phyloP scores from a whole-genome alignment of 64 coral and sea anemone species.

The Acropora yongei region DNA sequence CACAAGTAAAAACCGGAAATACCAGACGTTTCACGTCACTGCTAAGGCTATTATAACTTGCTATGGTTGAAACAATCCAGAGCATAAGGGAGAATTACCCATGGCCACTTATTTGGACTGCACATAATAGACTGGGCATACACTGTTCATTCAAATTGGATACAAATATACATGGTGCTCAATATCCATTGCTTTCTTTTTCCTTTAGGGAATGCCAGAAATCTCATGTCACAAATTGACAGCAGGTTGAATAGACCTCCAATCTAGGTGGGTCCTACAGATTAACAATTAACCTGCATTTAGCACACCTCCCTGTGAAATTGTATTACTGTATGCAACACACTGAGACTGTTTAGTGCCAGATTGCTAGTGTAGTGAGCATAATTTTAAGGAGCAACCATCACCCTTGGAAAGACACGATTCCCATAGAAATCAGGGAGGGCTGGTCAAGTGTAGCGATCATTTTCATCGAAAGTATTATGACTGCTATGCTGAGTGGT shows the following conservation, averaged over 20 bases:
- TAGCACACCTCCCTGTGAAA: not conserved
- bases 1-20: not conserved
- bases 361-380: not conserved
- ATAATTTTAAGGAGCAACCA: not conserved
- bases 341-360: not conserved
- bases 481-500: constrained; percentile 2
- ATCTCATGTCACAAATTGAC: not conserved
- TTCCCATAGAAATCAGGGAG: constrained; percentile 2
- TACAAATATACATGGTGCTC: not conserved
- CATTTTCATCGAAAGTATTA: constrained; percentile 12
- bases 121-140: not conserved
- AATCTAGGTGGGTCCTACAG: not conserved
- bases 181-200: not conserved
- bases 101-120: not conserved
- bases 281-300: not conserved
- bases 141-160: not conserved
- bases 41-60: not conserved
- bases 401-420: not conserved
- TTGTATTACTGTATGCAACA: not conserved
- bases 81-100: not conserved
- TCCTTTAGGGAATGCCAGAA: not conserved
- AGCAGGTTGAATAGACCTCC: not conserved
- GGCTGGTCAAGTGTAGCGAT: not conserved
- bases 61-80: not conserved
- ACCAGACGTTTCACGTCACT: not conserved